Percentiles rank a stretch among this genome's conserved stretches.
Evolutionary conservation across 2,113 vertebrate species (phyloP).

Genomic region (Pseudopodoces humilis): DNA sequence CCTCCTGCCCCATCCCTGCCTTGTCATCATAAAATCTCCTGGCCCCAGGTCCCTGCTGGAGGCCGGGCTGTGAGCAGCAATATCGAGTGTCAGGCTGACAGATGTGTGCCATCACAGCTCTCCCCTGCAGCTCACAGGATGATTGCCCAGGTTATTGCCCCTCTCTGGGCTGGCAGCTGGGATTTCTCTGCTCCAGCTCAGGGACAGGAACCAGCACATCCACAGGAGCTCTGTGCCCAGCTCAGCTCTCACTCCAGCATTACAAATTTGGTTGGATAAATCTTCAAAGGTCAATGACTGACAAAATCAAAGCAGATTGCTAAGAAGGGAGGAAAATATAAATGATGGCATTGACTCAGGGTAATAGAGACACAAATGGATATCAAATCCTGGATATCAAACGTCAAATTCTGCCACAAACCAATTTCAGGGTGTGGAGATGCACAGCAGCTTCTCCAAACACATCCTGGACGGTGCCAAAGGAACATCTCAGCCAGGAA

Average conservation of each 20-base stretch:
- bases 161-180: neutral
- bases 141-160: constrained; percentile 21
- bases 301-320: neutral
- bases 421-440: neutral
- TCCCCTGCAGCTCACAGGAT: neutral
- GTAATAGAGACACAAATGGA: neutral
- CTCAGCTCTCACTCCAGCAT: neutral
- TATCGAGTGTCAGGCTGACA: constrained; percentile 61
- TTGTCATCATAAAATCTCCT: constrained; percentile 4
- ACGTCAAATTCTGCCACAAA: neutral
- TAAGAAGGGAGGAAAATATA: neutral
- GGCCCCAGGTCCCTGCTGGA: neutral
- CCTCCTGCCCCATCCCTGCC: constrained; percentile 37
- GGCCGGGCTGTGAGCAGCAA: constrained; percentile 48
- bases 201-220: neutral
- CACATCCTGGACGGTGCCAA: neutral
- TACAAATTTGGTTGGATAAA: neutral
- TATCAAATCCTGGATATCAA: neutral
- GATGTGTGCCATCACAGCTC: constrained; percentile 44
- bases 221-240: neutral
- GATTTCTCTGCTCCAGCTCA: neutral
- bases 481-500: neutral
- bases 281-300: constrained; percentile 12
- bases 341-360: neutral
- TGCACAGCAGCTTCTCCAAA: neutral